Evolutionary conservation across 2,113 vertebrate species (phyloP).

Genomic region (Macroglossus sobrinus): DNA sequence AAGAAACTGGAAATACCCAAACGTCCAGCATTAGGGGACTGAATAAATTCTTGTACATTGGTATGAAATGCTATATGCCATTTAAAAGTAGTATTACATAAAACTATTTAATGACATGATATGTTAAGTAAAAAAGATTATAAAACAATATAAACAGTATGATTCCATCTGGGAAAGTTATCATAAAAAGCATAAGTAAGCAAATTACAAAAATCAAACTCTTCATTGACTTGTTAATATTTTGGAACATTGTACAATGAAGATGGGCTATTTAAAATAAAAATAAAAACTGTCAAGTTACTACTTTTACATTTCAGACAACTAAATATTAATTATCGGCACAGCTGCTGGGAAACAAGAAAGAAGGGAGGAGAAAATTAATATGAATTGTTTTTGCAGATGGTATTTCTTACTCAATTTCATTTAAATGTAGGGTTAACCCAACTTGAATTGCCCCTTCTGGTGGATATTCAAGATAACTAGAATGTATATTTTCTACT

Average conservation of each 20-base stretch:
- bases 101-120: neutral
- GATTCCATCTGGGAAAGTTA: neutral
- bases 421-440: constrained; percentile 3
- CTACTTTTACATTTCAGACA: constrained; percentile 17
- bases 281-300: neutral
- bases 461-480: neutral
- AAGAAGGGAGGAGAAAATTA: neutral
- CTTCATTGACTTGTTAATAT: neutral
- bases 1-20: neutral
- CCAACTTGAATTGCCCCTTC: neutral
- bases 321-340: constrained; percentile 17
- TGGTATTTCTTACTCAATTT: neutral
- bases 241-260: neutral
- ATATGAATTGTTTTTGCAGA: neutral
- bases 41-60: neutral
- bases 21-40: neutral
- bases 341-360: neutral
- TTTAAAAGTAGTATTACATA: constrained; percentile 12
- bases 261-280: neutral
- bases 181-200: constrained; percentile 27
- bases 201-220: constrained; percentile 25
- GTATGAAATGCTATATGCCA: neutral
- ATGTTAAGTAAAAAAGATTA: neutral
- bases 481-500: constrained; percentile 26
- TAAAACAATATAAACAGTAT: neutral